These are phyloP conservation scores for Aleiodes alternator DNA, from an alignment of 2,888 invertebrate species.

Conservation along the genomic window DNA sequence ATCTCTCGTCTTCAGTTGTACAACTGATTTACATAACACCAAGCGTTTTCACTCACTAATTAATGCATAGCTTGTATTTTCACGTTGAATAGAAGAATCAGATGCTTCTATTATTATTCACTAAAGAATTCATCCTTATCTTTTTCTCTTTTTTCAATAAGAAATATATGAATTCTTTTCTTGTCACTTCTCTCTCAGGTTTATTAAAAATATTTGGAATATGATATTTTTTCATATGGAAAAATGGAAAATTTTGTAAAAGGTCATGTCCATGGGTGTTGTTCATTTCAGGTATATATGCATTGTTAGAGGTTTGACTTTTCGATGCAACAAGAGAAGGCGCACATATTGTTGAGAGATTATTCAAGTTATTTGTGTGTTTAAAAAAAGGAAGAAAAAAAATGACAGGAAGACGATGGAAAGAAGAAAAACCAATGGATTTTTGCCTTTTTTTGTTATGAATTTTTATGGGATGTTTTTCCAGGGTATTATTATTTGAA, in stretches of 20 bases:
- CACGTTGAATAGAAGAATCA: constrained; percentile 3
- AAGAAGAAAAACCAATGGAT: not conserved
- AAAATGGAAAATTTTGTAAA: not conserved
- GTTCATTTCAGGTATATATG: not conserved
- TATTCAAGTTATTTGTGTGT: not conserved
- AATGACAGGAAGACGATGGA: not conserved
- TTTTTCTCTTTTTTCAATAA: not conserved
- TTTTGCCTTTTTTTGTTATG: not conserved
- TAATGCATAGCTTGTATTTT: constrained; percentile 16
- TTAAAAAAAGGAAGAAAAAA: too few relatives aligned
- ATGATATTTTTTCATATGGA: not conserved
- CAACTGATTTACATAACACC: constrained; percentile 19
- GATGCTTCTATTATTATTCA: constrained; percentile 1
- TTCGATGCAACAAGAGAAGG: constrained; percentile 2
- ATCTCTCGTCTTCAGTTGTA: not conserved
- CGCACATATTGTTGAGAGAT: not conserved
- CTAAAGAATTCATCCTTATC: not conserved
- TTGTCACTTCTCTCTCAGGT: not conserved
- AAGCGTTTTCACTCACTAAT: not conserved
- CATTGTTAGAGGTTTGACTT: not conserved
- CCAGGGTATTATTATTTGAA: not conserved
- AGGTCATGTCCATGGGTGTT: not conserved
- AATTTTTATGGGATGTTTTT: not conserved
- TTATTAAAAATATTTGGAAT: not conserved
- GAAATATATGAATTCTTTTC: not conserved